Conservation (phyloP, 2,797 vertebrate genomes). For the Xiphophorus birchmanni region DNA sequence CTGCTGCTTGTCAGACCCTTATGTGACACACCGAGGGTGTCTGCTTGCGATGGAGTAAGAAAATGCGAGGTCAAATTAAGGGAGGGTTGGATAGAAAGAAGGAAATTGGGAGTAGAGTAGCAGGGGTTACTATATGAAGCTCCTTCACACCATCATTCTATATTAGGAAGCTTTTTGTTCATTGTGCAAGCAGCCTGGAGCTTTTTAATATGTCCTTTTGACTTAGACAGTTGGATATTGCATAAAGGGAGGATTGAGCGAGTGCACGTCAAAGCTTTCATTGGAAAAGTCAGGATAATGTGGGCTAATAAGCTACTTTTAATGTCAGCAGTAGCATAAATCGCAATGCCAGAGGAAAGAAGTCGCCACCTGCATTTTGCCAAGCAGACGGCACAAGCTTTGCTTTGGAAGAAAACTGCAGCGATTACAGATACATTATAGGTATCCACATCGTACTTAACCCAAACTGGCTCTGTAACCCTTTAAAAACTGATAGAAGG, state of each 20-base stretch:
- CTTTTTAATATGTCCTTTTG: background rate
- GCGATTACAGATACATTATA: background rate
- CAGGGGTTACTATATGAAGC: conserved; percentile 9
- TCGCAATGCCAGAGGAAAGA: background rate
- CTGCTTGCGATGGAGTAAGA: conserved; percentile 28
- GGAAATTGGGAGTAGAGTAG: background rate
- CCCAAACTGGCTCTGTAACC: background rate
- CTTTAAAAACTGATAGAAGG: background rate
- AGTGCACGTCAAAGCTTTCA: background rate
- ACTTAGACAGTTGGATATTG: background rate
- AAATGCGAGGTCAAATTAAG: background rate
- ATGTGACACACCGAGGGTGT: conserved; percentile 47
- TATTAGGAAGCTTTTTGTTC: conserved; percentile 1
- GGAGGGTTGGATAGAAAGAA: background rate
- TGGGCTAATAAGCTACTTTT: background rate
- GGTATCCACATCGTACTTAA: background rate
- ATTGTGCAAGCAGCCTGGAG: conserved; percentile 7
- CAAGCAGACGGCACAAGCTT: background rate
- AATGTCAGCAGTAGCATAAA: background rate
- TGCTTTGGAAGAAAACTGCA: background rate
- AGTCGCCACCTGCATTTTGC: background rate
- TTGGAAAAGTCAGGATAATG: background rate
- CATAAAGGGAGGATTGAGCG: background rate
- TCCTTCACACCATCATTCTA: background rate
- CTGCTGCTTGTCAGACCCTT: conserved; percentile 54